phyloP scores from a whole-genome alignment of 92 coral and sea anemone genomes.

The Phenganax marumi region DNA sequence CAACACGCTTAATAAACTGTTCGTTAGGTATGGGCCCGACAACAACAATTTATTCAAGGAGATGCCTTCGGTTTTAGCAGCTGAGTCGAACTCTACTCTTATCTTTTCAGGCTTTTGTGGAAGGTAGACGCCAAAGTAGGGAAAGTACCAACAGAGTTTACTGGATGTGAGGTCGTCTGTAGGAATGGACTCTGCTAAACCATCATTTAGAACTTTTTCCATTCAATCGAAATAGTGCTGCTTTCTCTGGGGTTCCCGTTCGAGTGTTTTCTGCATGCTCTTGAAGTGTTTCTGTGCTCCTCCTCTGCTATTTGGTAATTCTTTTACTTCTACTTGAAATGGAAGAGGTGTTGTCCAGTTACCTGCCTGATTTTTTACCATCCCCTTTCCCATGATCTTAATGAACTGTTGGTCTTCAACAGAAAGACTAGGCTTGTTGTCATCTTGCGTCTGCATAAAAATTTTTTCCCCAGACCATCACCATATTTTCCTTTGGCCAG shows the following conservation, averaged over 20 bases:
- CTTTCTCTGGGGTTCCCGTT: slow-evolving; percentile 45
- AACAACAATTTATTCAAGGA: slow-evolving; percentile 50
- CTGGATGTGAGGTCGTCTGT: background rate
- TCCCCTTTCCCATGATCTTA: slow-evolving; percentile 41
- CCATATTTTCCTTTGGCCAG: background rate
- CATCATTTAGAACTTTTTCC: slow-evolving; percentile 50
- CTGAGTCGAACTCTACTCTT: slow-evolving; percentile 58
- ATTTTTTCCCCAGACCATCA: background rate
- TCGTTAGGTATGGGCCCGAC: slow-evolving; percentile 48
- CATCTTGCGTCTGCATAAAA: slow-evolving; percentile 6
- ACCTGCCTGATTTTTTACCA: slow-evolving; percentile 38
- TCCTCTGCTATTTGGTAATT: slow-evolving; percentile 41
- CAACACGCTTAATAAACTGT: slow-evolving; percentile 50
- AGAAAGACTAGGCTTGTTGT: slow-evolving; percentile 33
- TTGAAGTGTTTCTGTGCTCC: slow-evolving; percentile 42
- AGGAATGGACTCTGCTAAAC: slow-evolving; percentile 46
- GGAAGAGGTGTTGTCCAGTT: slow-evolving; percentile 60
- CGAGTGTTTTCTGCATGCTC: slow-evolving; percentile 29
- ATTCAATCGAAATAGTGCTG: slow-evolving; percentile 46
- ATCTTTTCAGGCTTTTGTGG: slow-evolving; percentile 52
- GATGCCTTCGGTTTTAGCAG: slow-evolving; percentile 43
- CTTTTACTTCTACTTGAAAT: slow-evolving; percentile 8
- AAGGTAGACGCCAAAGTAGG: slow-evolving; percentile 48
- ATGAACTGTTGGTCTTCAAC: slow-evolving; percentile 38
- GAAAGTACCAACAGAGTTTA: slow-evolving; percentile 47